Percentiles rank a stretch among this genome's conserved stretches.
These are phyloP conservation scores for Eupsittula cactorum DNA, from an alignment of 2,113 vertebrate genomes.

Conservation along the genomic window DNA sequence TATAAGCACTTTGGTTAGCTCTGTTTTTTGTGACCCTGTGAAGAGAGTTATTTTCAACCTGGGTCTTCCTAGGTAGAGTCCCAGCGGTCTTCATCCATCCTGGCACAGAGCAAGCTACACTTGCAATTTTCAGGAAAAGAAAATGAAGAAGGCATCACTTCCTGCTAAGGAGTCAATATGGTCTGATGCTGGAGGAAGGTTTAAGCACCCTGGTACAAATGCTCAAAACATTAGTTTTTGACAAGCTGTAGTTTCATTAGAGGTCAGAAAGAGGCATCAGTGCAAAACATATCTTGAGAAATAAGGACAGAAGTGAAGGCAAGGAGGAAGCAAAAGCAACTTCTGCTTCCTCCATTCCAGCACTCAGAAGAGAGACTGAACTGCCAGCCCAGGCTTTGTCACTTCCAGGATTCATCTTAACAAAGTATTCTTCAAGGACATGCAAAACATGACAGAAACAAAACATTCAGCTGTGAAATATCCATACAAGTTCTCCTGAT, in stretches of 20 bases:
- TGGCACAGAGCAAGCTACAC: background rate
- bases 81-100: background rate
- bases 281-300: background rate
- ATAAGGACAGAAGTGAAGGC: background rate
- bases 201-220: background rate
- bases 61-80: background rate
- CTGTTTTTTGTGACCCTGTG: background rate
- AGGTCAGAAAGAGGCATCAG: background rate
- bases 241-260: background rate
- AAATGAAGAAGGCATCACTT: background rate
- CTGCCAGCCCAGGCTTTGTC: background rate
- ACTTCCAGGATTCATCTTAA: background rate
- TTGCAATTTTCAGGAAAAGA: background rate
- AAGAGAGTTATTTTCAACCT: background rate
- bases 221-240: background rate
- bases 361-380: background rate
- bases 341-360: slow-evolving; percentile 15
- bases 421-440: background rate
- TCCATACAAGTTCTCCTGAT: background rate
- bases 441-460: background rate
- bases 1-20: background rate
- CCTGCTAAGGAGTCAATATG: background rate
- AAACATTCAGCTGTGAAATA: background rate
- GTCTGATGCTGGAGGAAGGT: background rate
- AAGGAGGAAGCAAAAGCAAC: slow-evolving; percentile 1